Base-by-base conservation (phyloP, 2,888 invertebrate genomes). In the Epistrophella euchroma region DNA sequence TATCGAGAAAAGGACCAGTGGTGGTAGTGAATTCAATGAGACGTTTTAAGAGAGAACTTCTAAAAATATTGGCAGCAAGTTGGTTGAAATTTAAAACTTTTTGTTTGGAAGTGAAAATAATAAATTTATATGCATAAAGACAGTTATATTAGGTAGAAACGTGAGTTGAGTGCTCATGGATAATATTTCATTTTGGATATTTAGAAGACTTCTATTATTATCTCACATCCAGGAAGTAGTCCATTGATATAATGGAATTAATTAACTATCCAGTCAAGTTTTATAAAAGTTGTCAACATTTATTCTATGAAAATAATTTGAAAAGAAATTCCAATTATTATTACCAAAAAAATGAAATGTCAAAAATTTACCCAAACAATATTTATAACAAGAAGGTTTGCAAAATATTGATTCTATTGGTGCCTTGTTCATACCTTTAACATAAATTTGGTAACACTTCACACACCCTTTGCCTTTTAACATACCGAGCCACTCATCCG, bases 1-100 rank as follows among this genome's bases (percentile, higher is more conserved):
- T 68, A 77, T 52, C 40, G 58, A 62, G 40, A 35, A 68, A 47
- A 47, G 62, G 32, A 22, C 35, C 60, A 56, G 25, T 10, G 32
- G 76, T 62, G 72, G 45, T 72, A 80, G 47, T 76, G 68, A 76
- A 81, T 81, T 80, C 72, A 85, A 85, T 85, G 81, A 76, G 85
- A 76, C 81, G 72, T 62, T 76, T 73, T 43, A 64, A n/a, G 19
- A 40, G 28, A 19, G 64, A 72, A 73, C 74, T 78, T 74, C 55
- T 62, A 28, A 45, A 28, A 35, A 25, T 71, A 71, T 84, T 84
- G 79, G 70, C 79, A 40, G 60, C 55, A 17, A 45, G 37, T 66
- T 40, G 56, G 64, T 47, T 32, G 60, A 37, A 66, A 43, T 66
- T 73, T 66, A 28, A 72, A 64, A 45, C 55, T 62, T 37, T 58